Evolutionary conservation across 2,797 vertebrate species (phyloP), one percentile per base, ranked within the genome.

Genomic region (Anableps anableps): DNA sequence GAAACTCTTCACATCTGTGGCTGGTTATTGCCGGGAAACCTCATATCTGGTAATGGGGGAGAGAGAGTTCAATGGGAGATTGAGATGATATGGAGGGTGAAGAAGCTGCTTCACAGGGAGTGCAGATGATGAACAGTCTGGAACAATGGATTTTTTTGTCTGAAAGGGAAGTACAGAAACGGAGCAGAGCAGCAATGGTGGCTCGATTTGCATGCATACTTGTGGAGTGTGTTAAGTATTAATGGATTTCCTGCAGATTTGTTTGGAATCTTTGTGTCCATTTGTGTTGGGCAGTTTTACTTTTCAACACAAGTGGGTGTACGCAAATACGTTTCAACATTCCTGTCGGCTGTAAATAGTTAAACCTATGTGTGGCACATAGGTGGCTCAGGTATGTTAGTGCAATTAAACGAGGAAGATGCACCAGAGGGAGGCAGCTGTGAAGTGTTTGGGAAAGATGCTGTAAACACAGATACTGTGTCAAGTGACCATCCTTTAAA

Each of bases 381-480:
- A n/a, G 73, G 72, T 80, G 76, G 72, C 38, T 77, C 78, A 90
- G 81, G 81, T 93, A 86, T 83, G 85, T 84, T 31, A 53, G 70
- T 74, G 43, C 83, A 88, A 86, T 87, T 81, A 85, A 74, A 75
- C 74, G 83, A 75, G 64, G 82, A 68, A 79, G 81, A 51, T 80
- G 70, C 41, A 4, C 36, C 70, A 76, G 31, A 45, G 75, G 45
- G 53, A 79, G 75, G 75, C 80, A 66, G 50, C 83, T 77, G 88
- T 87, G 88, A 90, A 90, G 82, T 78, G 55, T 68, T 73, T 80
- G 79, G 74, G 76, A 78, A 74, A 66, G 84, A 87, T 72, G 76
- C 86, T 90, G 93, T 96, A 95, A 95, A 95, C 95, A 95, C 89
- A 94, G 93, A 94, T 93, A 93, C 70, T 78, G 91, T 94, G 93